Base-by-base conservation (phyloP, 1,140 invertebrate species). In the Tribolium castaneum region DNA sequence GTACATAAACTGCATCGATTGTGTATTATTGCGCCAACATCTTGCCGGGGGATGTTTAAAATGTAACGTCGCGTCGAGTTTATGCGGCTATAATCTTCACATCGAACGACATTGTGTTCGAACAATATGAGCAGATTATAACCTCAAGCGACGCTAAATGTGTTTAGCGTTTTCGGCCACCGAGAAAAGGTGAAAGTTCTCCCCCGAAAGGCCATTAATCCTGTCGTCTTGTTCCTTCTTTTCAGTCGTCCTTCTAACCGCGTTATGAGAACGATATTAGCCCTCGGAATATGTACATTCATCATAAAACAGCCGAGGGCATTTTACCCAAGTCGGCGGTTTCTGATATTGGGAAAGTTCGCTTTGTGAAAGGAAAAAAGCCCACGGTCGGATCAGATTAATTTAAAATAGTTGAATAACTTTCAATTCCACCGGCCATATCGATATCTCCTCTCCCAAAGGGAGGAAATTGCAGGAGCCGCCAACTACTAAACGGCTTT, bases 281-380 rank as follows among this genome's bases (percentile, higher is more conserved):
- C 59, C 59, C 59, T 35, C 59, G 59, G 59, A 66, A 66, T 66
- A 66, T 66, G 59, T 66, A 39, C 59, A 66, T 66, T 66, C 59
- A 66, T 66, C 59, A 66, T 66, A 66, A 66, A 66, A 66, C 59
- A 35, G 59, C 59, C 59, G 30, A 30, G 59, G 59, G 59, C 30
- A 35, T 35, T 66, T 35, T 66, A 66, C 59, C 59, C 59, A 66
- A 35, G 59, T 66, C 59, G 35, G 59, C 59, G 59, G 25, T 34
- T 34, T 66, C 30, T 66, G 59, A 66, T 66, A 66, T 66, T 66
- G 59, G 59, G 22, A 35, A 66, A 66, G 59, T 66, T 66, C 30
- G 59, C 59, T 66, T 66, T 66, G 59, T 66, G n/a, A n/a, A 25
- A 59, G 59, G 59, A 66, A 66, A 66, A 66, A 66, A 66, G 22